A percentile compares a stretch with the other conserved stretches of the same genome.
phyloP scores from a whole-genome alignment of 1,140 invertebrate species.

The Monomorium pharaonis region DNA sequence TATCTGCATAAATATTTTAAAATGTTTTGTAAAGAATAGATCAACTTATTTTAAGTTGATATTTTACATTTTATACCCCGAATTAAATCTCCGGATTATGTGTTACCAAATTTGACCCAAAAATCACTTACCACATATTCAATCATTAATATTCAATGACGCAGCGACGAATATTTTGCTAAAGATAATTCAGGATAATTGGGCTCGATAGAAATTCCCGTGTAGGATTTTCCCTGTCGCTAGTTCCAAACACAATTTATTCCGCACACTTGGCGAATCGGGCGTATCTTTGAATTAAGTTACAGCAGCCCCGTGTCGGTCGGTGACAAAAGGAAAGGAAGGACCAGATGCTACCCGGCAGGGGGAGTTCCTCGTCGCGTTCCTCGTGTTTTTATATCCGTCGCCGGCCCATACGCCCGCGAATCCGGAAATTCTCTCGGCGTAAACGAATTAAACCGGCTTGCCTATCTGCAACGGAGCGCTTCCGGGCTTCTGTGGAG shows the following conservation, averaged over 20 bases:
- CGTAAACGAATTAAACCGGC: conserved; percentile 60
- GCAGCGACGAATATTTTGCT: conserved; percentile 20
- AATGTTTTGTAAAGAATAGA: background rate
- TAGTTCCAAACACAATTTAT: conserved; percentile 64
- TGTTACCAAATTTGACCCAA: background rate
- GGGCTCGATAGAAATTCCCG: conserved; percentile 48
- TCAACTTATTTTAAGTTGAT: no score
- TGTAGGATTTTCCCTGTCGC: conserved; percentile 34
- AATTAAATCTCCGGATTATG: background rate
- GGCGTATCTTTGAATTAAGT: conserved; percentile 60
- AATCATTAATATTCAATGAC: background rate
- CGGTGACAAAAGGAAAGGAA: conserved; percentile 40
- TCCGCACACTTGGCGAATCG: conserved; percentile 68
- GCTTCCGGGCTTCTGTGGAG: conserved; percentile 20
- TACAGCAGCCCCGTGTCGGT: conserved; percentile 20
- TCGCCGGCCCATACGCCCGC: conserved; percentile 38
- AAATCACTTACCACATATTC: background rate
- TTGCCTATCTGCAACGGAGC: conserved; percentile 49
- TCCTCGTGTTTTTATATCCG: conserved; percentile 58
- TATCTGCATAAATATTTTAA: background rate
- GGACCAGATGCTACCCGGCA: conserved; percentile 37
- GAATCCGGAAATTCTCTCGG: conserved; percentile 57
- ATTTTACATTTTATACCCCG: background rate
- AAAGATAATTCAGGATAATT: conserved; percentile 61
- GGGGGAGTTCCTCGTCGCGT: conserved; percentile 25